phyloP scores from a whole-genome alignment of 92 coral and sea anemone species.

The Chrysogorgia sp. region DNA sequence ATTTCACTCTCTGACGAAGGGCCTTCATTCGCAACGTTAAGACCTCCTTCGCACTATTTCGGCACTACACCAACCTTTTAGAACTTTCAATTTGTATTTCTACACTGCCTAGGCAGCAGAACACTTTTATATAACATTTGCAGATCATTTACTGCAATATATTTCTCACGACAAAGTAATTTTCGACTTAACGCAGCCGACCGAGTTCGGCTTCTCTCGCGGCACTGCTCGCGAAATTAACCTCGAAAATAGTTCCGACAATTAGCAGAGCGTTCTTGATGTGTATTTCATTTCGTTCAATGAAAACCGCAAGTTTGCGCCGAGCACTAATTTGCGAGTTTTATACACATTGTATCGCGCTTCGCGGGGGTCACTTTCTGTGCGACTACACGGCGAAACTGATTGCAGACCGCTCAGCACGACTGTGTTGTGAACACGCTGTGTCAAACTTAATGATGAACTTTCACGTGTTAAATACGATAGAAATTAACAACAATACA shows the following conservation, averaged over 20 bases:
- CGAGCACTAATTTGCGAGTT: slow-evolving; percentile 11
- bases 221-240: too few species aligned
- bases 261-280: not conserved
- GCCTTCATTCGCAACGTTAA: too few species aligned
- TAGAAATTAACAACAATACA: slow-evolving; percentile 21
- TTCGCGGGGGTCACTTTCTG: slow-evolving; percentile 15
- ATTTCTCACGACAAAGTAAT: too few species aligned
- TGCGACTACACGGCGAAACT: slow-evolving; percentile 4
- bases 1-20: too few species aligned
- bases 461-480: not conserved
- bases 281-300: not conserved
- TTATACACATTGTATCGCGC: not conserved
- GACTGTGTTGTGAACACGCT: slow-evolving; percentile 20
- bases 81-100: too few species aligned
- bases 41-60: too few species aligned
- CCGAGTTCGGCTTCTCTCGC: too few species aligned
- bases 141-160: too few species aligned
- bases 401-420: not conserved
- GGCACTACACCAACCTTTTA: too few species aligned
- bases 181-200: too few species aligned
- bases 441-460: slow-evolving; percentile 30
- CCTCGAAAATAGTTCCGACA: not conserved
- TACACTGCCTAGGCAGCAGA: too few species aligned
- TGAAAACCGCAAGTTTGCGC: not conserved
- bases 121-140: too few species aligned